Base-by-base conservation (phyloP, 2,888 invertebrate genomes). In the Nemotelus pantherinus region DNA sequence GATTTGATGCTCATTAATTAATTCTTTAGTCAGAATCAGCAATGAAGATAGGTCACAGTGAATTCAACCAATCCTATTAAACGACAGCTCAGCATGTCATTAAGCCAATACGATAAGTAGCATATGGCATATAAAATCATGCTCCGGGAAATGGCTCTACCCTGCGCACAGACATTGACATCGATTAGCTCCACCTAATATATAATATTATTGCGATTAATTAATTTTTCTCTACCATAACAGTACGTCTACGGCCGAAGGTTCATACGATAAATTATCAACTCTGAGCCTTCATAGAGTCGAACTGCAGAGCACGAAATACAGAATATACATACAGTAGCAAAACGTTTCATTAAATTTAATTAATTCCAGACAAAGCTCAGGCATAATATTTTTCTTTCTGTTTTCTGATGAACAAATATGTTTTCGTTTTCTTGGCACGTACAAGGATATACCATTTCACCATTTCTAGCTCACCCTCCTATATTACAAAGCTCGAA, bases 401-500 rank as follows among this genome's bases (percentile, higher is more conserved):
- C 67, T 76, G 63, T 53, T 77, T 78, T 72, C 74, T 77, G 78
- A 78, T 79, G 78, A 80, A 71, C 77, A 77, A 80, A 80, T 80
- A 78, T 80, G 78, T 78, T 80, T 80, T 78, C 76, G 79, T 80
- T 80, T 80, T 80, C 79, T 78, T 80, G 79, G 79, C 79, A 80
- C 79, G 79, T 80, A 80, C 79, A 80, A 80, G 79, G 79, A 79
- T 79, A 79, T 79, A 76, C 79, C 77, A 80, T 80, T 80, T 80
- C 79, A 76, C 79, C 77, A 80, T 80, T 80, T 80, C 79, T 80
- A 77, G 75, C 78, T 77, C 70, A 10, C 79, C 78, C 79, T 77
- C 76, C 74, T 78, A 77, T 78, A 77, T 78, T 78, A 77, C 77
- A 77, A 79, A 77, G 72, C 76, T 72, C 60, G 67, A 74, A 71